Conservation (phyloP, 2,888 invertebrate genomes). For the Morinoia aosen region DNA sequence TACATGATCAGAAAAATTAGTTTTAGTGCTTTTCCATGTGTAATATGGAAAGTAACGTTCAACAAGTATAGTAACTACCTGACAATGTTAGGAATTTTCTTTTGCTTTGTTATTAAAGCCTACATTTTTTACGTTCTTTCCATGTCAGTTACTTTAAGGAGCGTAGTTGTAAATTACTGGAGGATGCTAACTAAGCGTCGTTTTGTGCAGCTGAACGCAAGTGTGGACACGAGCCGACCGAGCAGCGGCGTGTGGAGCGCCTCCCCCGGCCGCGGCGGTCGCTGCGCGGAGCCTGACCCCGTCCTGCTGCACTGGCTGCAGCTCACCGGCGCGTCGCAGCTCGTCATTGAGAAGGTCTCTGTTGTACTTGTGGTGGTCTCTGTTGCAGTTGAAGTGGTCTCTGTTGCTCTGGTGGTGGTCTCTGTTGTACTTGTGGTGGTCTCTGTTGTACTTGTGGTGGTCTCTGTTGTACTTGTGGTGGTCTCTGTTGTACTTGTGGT, state of each 20-base stretch:
- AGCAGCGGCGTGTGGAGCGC: constrained; percentile 44
- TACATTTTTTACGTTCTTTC: too few relatives aligned
- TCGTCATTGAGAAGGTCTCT: constrained; percentile 20
- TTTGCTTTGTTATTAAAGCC: too few relatives aligned
- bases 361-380: neutral
- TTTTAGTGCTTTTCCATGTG: too few relatives aligned
- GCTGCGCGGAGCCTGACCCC: constrained; percentile 14
- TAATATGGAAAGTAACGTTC: too few relatives aligned
- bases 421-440: constrained; percentile 75
- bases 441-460: neutral
- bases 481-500: constrained; percentile 72
- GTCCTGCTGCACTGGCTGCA: constrained; percentile 30
- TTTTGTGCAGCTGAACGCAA: neutral
- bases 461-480: constrained; percentile 72
- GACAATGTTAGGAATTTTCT: too few relatives aligned
- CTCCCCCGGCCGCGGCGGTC: neutral
- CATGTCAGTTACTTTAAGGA: too few relatives aligned
- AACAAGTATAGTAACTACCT: too few relatives aligned
- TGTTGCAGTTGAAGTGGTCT: constrained; percentile 72
- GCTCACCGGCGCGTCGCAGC: neutral
- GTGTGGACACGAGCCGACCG: neutral
- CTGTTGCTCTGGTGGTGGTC: constrained; percentile 72
- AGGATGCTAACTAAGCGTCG: neutral
- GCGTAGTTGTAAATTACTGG: neutral
- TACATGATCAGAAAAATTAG: too few relatives aligned